Evolutionary conservation across 2,888 invertebrate species (phyloP).

Genomic region (Smittia sp.): DNA sequence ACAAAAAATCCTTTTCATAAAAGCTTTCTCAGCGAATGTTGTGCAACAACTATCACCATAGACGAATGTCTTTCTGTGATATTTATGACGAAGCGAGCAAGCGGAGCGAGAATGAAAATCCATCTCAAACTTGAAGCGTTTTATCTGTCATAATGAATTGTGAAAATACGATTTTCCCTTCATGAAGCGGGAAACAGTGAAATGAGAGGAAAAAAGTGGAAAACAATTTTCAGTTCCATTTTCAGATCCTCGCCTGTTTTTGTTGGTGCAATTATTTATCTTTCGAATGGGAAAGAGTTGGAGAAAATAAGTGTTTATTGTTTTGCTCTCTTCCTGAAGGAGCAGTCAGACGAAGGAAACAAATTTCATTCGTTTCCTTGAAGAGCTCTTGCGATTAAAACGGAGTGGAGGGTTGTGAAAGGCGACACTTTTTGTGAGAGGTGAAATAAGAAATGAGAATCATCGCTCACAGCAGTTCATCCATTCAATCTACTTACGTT

Average conservation of each 20-base stretch:
- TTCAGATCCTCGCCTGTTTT: neutral
- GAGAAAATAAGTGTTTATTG: slow-evolving; percentile 2
- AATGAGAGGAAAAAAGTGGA: neutral
- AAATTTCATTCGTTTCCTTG: neutral
- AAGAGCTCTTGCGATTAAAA: too few relatives aligned
- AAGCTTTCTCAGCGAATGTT: neutral
- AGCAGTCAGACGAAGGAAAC: neutral
- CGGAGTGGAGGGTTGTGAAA: too few relatives aligned
- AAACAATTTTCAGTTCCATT: slow-evolving; percentile 15
- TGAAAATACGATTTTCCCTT: slow-evolving; percentile 10
- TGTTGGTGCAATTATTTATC: slow-evolving; percentile 14
- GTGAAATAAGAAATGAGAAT: too few relatives aligned
- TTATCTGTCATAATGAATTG: neutral
- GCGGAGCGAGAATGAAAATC: neutral
- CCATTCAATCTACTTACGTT: too few relatives aligned
- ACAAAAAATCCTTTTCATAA: slow-evolving; percentile 1
- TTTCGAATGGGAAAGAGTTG: neutral
- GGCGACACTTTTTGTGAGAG: too few relatives aligned
- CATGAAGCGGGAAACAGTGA: slow-evolving; percentile 1
- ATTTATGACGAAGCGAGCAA: neutral
- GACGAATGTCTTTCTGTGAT: neutral
- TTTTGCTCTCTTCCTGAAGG: neutral
- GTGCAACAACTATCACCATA: neutral
- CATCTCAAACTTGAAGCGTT: neutral
- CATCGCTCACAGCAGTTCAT: too few relatives aligned